Percentiles rank a stretch among this genome's conserved stretches.
These are phyloP conservation scores for Callithrix jacchus DNA, from an alignment of 2,113 vertebrate genomes.

Conservation along the genomic window DNA sequence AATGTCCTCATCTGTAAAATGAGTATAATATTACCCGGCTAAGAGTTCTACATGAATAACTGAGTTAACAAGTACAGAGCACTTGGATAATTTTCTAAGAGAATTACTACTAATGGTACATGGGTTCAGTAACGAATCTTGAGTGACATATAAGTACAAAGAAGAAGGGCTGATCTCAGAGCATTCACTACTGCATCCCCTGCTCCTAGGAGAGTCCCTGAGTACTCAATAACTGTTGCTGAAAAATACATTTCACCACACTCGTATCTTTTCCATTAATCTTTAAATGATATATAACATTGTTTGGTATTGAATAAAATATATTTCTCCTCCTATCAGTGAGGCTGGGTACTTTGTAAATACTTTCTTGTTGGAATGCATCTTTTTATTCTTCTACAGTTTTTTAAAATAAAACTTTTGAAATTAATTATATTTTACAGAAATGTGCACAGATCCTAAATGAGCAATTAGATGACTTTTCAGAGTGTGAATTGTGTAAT, in stretches of 20 bases:
- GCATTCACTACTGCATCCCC: background rate
- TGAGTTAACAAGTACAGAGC: background rate
- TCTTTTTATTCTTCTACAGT: background rate
- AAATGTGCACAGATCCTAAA: background rate
- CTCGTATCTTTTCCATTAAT: background rate
- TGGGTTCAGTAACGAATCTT: background rate
- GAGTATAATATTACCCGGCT: background rate
- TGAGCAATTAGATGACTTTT: background rate
- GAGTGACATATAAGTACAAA: background rate
- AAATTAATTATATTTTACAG: slow-evolving; percentile 9
- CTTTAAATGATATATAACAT: background rate
- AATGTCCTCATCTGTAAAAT: background rate
- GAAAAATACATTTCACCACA: background rate
- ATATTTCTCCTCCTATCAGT: background rate
- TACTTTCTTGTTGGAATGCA: background rate
- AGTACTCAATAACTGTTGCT: background rate
- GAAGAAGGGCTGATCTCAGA: background rate
- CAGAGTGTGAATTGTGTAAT: background rate
- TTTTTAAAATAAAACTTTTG: background rate
- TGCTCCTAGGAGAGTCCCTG: background rate
- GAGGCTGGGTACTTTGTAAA: background rate
- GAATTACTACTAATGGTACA: background rate
- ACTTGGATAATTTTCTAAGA: background rate
- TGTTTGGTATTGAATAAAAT: background rate
- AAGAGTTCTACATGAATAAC: background rate